Conservation (phyloP, 2,797 vertebrate genomes). For the Orestias chungarensis region DNA sequence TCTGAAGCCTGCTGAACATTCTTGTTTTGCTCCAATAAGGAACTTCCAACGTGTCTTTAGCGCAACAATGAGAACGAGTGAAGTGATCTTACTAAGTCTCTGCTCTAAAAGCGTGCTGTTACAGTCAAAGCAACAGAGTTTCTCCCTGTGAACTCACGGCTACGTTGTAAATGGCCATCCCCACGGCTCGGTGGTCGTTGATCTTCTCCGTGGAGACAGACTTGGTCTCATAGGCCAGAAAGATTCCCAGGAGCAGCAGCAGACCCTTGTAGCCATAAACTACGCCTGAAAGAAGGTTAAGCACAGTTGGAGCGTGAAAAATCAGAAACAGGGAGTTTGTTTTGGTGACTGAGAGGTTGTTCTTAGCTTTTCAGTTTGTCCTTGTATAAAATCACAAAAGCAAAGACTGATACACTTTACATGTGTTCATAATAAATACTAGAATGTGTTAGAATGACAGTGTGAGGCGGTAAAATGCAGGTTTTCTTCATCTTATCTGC, state of each 20-base stretch:
- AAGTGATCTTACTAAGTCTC: neutral
- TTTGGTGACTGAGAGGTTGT: neutral
- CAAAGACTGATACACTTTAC: neutral
- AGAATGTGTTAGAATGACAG: neutral
- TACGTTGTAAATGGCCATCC: conserved; percentile 98
- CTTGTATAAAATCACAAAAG: too few species aligned
- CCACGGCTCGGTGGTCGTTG: conserved; percentile 94
- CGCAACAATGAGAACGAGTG: neutral
- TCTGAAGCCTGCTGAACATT: conserved; percentile 8
- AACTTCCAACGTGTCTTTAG: neutral
- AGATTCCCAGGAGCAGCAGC: conserved; percentile 91
- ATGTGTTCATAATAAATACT: neutral
- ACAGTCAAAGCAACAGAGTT: conserved; percentile 27
- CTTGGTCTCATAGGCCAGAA: conserved; percentile 95
- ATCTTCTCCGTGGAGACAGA: conserved; percentile 96
- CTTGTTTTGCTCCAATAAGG: neutral
- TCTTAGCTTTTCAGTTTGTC: neutral
- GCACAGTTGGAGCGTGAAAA: neutral
- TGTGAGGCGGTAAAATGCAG: neutral
- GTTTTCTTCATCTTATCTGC: neutral
- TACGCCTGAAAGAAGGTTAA: conserved; percentile 76
- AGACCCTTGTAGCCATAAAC: conserved; percentile 95
- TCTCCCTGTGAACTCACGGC: conserved; percentile 84
- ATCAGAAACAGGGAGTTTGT: neutral
- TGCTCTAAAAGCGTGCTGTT: neutral